phyloP scores from a whole-genome alignment of 1,140 invertebrate genomes.

The Lucilia sericata region DNA sequence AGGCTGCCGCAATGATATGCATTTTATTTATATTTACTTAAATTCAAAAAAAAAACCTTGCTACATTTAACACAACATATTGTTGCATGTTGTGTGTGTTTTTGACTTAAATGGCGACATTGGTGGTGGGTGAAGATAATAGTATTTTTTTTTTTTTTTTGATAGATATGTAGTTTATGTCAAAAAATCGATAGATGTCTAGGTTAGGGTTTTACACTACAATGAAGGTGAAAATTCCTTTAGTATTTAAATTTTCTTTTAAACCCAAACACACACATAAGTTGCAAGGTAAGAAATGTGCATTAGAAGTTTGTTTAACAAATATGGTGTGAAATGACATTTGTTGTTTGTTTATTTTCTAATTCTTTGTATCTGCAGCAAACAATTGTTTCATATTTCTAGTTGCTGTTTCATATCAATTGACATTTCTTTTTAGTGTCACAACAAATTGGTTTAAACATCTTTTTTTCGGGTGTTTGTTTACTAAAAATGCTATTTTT shows the following conservation, averaged over 20 bases:
- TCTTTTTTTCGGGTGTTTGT: background rate
- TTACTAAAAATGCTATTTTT: background rate
- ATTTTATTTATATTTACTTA: too few species aligned
- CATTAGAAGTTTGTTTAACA: background rate
- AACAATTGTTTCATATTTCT: background rate
- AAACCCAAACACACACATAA: background rate
- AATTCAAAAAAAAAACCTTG: too few species aligned
- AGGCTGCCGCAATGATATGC: too few species aligned
- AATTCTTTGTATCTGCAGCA: background rate
- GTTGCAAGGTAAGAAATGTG: background rate
- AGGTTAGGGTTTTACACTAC: background rate
- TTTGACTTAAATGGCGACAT: background rate
- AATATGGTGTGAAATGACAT: conserved; percentile 27
- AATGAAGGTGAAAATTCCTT: conserved; percentile 7
- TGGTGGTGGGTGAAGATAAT: conserved; percentile 7
- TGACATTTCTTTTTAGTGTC: background rate
- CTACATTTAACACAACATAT: background rate
- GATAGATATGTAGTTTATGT: background rate
- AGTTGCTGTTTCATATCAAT: conserved; percentile 7
- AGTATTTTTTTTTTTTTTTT: background rate
- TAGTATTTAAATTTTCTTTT: background rate
- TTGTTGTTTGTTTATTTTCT: background rate
- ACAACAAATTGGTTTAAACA: background rate
- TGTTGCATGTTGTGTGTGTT: background rate
- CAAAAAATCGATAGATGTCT: background rate